A percentile compares a stretch with the other conserved stretches of the same genome.
phyloP scores from a whole-genome alignment of 1,140 invertebrate genomes.

The Lepidostoma basale region DNA sequence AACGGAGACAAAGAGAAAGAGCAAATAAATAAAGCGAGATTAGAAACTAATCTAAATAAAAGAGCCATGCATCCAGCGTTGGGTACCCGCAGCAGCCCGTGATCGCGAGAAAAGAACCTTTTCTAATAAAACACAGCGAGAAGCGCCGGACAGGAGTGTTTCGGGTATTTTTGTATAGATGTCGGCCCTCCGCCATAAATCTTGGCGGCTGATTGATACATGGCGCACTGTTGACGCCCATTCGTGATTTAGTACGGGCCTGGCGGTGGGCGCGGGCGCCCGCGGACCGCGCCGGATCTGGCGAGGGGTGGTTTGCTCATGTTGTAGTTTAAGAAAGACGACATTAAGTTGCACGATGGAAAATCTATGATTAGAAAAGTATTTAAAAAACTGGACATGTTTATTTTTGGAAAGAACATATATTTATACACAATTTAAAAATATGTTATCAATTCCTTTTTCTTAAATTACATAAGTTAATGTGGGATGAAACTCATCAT shows the following conservation, averaged over 20 bases:
- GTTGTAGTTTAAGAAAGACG: no score
- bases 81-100: no score
- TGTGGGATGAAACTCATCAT: no score
- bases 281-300: not conserved
- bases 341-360: no score
- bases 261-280: conserved; percentile 19
- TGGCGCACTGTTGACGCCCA: conserved; percentile 62
- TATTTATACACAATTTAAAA: no score
- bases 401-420: no score
- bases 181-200: conserved; percentile 54
- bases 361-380: no score
- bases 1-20: no score
- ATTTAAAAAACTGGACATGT: no score
- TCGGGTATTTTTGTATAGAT: conserved; percentile 39
- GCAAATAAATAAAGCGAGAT: not conserved
- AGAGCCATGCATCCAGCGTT: conserved; percentile 8
- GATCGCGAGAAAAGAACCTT: conserved; percentile 22
- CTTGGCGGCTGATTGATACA: conserved; percentile 60
- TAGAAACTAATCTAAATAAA: conserved; percentile 21
- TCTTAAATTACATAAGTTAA: no score
- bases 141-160: not conserved
- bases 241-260: conserved; percentile 59
- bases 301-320: no score
- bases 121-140: conserved; percentile 15
- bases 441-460: no score